Conservation (phyloP, 2,797 vertebrate genomes). For the Tangara arthus region DNA sequence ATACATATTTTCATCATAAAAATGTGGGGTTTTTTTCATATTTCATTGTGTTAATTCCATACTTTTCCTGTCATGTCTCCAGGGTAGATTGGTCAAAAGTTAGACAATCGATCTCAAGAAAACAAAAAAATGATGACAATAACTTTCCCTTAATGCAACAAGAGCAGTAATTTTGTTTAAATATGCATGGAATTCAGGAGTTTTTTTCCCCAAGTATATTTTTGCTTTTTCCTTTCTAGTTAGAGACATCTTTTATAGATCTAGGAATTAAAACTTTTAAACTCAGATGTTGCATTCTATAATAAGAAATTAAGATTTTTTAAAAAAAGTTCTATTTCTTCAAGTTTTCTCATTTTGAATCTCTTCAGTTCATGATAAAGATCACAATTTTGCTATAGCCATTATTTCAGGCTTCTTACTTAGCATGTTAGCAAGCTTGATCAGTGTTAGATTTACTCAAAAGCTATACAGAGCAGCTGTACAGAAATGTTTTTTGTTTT, state of each 20-base stretch:
- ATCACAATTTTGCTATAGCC: not conserved
- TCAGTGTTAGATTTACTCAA: not conserved
- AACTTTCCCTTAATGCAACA: not conserved
- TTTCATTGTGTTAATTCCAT: not conserved
- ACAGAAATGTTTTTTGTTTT: not conserved
- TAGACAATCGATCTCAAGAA: not conserved
- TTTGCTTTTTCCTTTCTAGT: not conserved
- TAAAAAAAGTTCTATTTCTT: not conserved
- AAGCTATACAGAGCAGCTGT: not conserved
- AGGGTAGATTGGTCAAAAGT: not conserved
- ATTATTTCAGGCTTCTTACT: not conserved
- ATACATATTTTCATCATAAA: not conserved
- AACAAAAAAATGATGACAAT: not conserved
- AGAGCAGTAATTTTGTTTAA: not conserved
- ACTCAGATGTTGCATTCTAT: not conserved
- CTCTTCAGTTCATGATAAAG: not conserved
- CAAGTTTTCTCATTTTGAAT: not conserved
- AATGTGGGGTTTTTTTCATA: not conserved
- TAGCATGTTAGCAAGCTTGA: not conserved
- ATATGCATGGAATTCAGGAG: accelerated
- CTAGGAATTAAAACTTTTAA: not conserved
- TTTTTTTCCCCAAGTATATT: not conserved
- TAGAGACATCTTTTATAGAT: not conserved
- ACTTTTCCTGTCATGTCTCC: not conserved
- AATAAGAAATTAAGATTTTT: not conserved